Percentiles rank a stretch among this genome's conserved stretches.
Evolutionary conservation across 2,797 vertebrate genomes (phyloP).

Genomic region (Syngnathus rostellatus): DNA sequence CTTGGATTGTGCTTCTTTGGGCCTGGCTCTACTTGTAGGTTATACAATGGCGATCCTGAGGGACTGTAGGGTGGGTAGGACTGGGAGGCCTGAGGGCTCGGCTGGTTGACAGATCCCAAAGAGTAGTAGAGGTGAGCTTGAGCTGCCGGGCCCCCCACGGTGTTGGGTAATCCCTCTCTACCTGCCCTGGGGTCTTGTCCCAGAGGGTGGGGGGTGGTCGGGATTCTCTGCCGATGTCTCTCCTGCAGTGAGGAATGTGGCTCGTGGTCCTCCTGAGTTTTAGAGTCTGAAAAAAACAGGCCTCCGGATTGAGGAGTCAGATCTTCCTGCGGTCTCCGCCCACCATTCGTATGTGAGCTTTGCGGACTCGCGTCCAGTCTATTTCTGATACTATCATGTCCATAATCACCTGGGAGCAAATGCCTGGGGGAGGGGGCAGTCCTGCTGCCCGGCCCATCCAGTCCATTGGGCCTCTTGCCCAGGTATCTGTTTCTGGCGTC

Average conservation of each 20-base stretch:
- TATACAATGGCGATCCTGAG: constrained; percentile 60
- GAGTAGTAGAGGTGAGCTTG: constrained; percentile 74
- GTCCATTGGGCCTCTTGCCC: constrained; percentile 64
- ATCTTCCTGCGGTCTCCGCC: constrained; percentile 64
- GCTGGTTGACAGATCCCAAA: constrained; percentile 58
- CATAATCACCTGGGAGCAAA: constrained; percentile 50
- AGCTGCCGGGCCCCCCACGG: constrained; percentile 46
- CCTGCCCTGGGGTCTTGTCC: constrained; percentile 52
- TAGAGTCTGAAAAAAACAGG: constrained; percentile 50
- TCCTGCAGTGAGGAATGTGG: constrained; percentile 70
- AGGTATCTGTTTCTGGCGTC: constrained; percentile 62
- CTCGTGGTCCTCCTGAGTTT: constrained; percentile 55
- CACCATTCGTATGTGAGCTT: constrained; percentile 63
- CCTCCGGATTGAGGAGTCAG: constrained; percentile 40
- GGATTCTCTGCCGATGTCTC: constrained; percentile 49
- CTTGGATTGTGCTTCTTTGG: constrained; percentile 51
- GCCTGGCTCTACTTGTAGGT: constrained; percentile 54
- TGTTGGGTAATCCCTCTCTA: constrained; percentile 55
- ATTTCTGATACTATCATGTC: constrained; percentile 49
- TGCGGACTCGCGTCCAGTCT: constrained; percentile 51
- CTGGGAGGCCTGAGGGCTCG: constrained; percentile 46
- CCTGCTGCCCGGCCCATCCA: constrained; percentile 64
- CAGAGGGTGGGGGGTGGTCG: constrained; percentile 45
- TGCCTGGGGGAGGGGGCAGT: constrained; percentile 54
- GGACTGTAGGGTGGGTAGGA: constrained; percentile 58